phyloP scores from a whole-genome alignment of 2,888 invertebrate species.

The Monopis laevigella region DNA sequence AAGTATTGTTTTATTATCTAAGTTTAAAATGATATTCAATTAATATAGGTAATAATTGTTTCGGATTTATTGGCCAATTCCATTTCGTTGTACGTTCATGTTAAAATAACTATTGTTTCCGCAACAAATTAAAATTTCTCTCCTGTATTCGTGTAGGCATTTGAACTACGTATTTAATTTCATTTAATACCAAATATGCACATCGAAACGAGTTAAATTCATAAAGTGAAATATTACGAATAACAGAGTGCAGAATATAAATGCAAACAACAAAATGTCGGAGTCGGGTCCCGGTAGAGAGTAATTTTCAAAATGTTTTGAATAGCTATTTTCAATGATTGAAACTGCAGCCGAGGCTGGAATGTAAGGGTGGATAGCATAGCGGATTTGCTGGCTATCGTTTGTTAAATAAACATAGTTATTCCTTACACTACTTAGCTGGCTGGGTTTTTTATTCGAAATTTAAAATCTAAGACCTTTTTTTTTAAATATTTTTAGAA shows the following conservation, averaged over 20 bases:
- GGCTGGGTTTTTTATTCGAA: no score
- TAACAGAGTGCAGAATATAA: slow-evolving; percentile 3
- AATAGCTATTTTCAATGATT: slow-evolving; percentile 66
- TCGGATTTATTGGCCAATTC: no score
- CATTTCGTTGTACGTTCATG: no score
- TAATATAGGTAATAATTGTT: no score
- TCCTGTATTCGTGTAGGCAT: no score
- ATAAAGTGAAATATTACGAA: slow-evolving; percentile 8
- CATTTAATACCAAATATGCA: no score
- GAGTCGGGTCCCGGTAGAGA: slow-evolving; percentile 43
- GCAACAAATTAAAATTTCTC: no score
- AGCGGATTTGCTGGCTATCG: slow-evolving; percentile 4
- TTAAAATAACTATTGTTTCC: no score
- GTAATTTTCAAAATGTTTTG: slow-evolving; percentile 68
- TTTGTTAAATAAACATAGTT: slow-evolving; percentile 11
- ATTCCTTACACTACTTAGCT: slow-evolving; percentile 1
- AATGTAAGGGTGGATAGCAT: slow-evolving; percentile 38
- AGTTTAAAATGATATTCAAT: no score
- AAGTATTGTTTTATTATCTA: no score
- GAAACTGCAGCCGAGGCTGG: slow-evolving; percentile 51
- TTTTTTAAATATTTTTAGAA: background rate
- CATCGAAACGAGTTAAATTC: background rate
- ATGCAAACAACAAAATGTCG: slow-evolving; percentile 9
- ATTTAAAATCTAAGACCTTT: background rate
- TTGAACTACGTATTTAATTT: no score